Base-by-base conservation (phyloP, 2,113 vertebrate species). In the Mastomys coucha region DNA sequence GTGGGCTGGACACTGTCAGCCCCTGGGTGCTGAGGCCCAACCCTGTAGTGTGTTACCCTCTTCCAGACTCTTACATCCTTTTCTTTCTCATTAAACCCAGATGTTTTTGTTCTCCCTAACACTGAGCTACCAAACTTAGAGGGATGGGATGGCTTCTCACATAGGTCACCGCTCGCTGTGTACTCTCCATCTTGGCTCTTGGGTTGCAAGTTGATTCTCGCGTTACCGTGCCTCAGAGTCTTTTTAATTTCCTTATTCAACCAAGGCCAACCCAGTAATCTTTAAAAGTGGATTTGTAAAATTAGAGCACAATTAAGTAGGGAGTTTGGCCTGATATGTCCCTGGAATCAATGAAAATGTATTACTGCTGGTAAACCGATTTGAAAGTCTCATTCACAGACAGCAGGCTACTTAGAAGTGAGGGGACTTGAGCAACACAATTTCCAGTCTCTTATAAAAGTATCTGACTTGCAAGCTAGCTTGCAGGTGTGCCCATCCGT, bases 101-200 rank as follows among this genome's bases (percentile, higher is more conserved):
- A 11, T 26, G 22, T 5, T 36, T 3, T 60, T 12, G 4, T 45
- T 13, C 60, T 77, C 72, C 81, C 81, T 14, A n/a, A 49, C 84
- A 56, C 69, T 31, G 87, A 90, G 31, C 51, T 53, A 9, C 24
- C 13, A 5, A 5, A 19, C 20, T 0, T 10, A 5, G 5, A 10
- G 7, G 28, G 7, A 11, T 16, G 56, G 36, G 7, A 2, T 11
- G 33, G n/a, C 5, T 88, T 10, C 69, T 42, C 63, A 12, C 0
- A 0, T 5, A 67, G 26, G 45, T 0, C 5, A 2, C n/a, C 3
- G 4, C 17, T 13, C 3, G 4, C 17, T 13, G 10, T 7, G 2
- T 19, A 26, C 5, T 0, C 8, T 3, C 81, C 63, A 42, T n/a
- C 53, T 22, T 33, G 17, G 33, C 26, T 33, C 31, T 17, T 11